Percentiles rank a stretch among this genome's conserved stretches.
Evolutionary conservation across 2,888 invertebrate species (phyloP).

Genomic region (Drosophila aldrichi): DNA sequence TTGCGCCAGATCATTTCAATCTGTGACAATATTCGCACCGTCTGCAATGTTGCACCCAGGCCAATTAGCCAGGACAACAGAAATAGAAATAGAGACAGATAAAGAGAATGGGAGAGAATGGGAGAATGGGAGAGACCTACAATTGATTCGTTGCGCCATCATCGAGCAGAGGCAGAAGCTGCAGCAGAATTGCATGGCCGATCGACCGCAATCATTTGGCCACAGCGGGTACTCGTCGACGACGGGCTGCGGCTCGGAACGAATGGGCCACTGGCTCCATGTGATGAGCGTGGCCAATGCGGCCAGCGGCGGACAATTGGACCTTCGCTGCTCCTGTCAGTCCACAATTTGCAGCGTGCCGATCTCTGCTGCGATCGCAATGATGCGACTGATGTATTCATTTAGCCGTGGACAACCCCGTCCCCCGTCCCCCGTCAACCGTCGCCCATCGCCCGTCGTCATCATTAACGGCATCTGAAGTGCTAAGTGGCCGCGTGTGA

Average conservation of each 20-base stretch:
- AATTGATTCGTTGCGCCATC: constrained; percentile 76
- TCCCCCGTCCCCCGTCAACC: constrained; percentile 9
- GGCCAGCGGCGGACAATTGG: constrained; percentile 8
- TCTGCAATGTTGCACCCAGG: constrained; percentile 1
- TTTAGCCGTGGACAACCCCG: constrained; percentile 32
- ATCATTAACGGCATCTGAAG: constrained; percentile 51
- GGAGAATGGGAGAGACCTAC: constrained; percentile 1
- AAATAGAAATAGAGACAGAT: not conserved
- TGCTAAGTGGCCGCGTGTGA: constrained; percentile 79
- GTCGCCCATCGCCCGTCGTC: too few species aligned
- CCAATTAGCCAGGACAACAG: constrained; percentile 6
- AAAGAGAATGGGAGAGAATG: not conserved
- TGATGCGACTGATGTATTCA: constrained; percentile 51
- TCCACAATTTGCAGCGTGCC: not conserved
- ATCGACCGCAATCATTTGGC: constrained; percentile 79
- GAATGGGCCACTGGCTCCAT: too few species aligned
- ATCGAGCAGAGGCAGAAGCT: constrained; percentile 3
- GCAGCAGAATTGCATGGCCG: constrained; percentile 37
- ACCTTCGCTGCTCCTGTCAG: constrained; percentile 11
- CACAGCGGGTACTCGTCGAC: constrained; percentile 70
- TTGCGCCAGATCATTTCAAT: constrained; percentile 70
- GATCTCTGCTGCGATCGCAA: constrained; percentile 21
- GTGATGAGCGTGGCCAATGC: constrained; percentile 59
- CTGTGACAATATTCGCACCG: constrained; percentile 51
- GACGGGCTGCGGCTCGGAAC: too few species aligned